phyloP scores from a whole-genome alignment of 2,113 vertebrate species.

The Sprattus sprattus region DNA sequence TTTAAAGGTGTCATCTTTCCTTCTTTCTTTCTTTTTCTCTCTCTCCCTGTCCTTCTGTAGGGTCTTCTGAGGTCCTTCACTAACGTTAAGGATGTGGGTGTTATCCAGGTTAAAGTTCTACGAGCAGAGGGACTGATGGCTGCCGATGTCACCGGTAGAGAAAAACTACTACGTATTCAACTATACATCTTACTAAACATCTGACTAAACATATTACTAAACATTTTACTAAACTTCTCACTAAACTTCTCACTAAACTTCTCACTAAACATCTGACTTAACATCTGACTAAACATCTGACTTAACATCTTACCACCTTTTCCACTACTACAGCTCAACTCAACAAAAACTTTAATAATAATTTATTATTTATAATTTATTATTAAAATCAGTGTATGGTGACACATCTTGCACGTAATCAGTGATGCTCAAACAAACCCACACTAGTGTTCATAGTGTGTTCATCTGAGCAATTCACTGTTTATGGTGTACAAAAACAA shows the following conservation, averaged over 20 bases:
- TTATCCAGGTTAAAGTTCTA: slow-evolving; percentile 92
- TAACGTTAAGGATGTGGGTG: slow-evolving; percentile 85
- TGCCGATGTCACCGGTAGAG: slow-evolving; percentile 89
- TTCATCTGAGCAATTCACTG: too few species aligned
- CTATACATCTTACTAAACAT: neutral
- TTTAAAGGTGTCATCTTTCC: slow-evolving; percentile 24
- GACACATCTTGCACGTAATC: too few species aligned
- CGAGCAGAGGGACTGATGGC: slow-evolving; percentile 91
- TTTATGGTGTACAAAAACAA: too few species aligned
- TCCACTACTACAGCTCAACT: too few species aligned
- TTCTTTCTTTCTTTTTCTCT: neutral
- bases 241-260: neutral
- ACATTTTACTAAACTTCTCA: neutral
- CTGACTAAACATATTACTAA: neutral
- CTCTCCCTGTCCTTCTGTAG: slow-evolving; percentile 58
- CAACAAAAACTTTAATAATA: too few species aligned
- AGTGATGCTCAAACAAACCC: too few species aligned
- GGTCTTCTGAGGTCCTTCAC: slow-evolving; percentile 74
- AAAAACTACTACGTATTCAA: neutral
- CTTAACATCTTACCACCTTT: too few species aligned
- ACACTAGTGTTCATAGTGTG: too few species aligned
- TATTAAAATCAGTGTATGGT: too few species aligned
- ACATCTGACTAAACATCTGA: too few species aligned
- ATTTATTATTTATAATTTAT: too few species aligned
- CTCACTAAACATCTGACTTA: too few species aligned